A percentile compares a stretch with the other conserved stretches of the same genome.
Conservation (phyloP, 2,113 vertebrate species). For the Stigmatopora nigra region DNA sequence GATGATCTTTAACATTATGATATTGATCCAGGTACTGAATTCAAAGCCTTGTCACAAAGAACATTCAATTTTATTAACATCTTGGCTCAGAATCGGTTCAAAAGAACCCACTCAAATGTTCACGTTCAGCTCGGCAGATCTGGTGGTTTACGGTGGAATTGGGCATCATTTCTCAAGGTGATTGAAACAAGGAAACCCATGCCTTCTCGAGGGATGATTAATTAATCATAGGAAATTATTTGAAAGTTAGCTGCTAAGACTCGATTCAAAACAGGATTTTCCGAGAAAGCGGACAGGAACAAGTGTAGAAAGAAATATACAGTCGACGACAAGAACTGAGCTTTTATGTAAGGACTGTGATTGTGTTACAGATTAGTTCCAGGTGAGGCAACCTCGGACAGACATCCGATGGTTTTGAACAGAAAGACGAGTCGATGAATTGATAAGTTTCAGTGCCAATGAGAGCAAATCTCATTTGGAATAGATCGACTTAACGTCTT, state of each 20-base stretch:
- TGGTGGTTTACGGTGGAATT: background rate
- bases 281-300: constrained; percentile 38
- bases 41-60: background rate
- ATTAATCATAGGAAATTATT: constrained; percentile 50
- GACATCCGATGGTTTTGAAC: background rate
- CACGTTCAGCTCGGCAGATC: background rate
- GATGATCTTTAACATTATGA: too few relatives aligned
- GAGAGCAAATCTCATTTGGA: too few relatives aligned
- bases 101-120: background rate
- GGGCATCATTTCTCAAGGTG: constrained; percentile 19
- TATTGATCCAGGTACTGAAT: background rate
- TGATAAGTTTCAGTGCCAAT: too few relatives aligned
- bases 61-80: too few relatives aligned
- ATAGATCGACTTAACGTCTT: too few relatives aligned
- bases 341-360: constrained; percentile 71
- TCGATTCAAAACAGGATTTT: constrained; percentile 51
- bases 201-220: constrained; percentile 46
- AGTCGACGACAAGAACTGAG: constrained; percentile 67
- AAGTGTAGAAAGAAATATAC: constrained; percentile 51
- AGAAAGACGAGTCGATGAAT: too few relatives aligned
- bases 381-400: constrained; percentile 59
- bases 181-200: constrained; percentile 14
- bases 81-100: too few relatives aligned
- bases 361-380: constrained; percentile 75
- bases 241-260: constrained; percentile 53